These are phyloP conservation scores for Varanus komodoensis DNA, from an alignment of 2,113 vertebrate species.

Conservation along the genomic window DNA sequence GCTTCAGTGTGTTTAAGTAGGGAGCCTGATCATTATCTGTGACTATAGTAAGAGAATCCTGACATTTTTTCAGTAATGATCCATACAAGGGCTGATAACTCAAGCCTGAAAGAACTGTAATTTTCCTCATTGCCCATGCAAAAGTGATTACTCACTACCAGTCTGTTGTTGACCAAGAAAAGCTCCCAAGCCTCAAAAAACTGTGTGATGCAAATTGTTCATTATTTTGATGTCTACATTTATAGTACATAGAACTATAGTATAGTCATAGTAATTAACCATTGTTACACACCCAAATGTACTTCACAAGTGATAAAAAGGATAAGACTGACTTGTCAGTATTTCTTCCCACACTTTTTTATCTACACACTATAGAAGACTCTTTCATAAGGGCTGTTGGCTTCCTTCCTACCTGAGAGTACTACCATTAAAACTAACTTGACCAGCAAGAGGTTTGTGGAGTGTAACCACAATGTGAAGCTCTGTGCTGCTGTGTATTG, in stretches of 20 bases:
- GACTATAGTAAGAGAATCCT: no score
- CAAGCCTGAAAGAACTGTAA: no score
- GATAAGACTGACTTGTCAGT: slow-evolving; percentile 8
- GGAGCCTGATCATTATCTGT: no score
- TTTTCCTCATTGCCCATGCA: no score
- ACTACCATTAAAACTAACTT: slow-evolving; percentile 1
- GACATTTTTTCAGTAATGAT: no score
- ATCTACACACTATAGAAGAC: slow-evolving; percentile 49
- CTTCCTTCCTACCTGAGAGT: neutral
- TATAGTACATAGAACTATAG: neutral
- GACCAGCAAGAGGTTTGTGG: neutral
- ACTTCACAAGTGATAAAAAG: neutral
- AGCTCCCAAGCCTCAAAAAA: neutral
- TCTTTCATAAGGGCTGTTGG: slow-evolving; percentile 48
- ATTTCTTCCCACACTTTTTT: slow-evolving; percentile 43
- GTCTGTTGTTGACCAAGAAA: no score
- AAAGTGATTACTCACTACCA: no score
- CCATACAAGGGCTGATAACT: no score
- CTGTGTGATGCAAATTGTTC: neutral
- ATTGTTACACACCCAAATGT: neutral
- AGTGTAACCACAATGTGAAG: slow-evolving; percentile 51
- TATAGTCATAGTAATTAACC: neutral
- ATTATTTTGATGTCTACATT: neutral
- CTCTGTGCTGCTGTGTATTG: slow-evolving; percentile 53
- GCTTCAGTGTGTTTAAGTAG: no score